Conservation (phyloP, 1,140 invertebrate species). For the Drosophila orena region DNA sequence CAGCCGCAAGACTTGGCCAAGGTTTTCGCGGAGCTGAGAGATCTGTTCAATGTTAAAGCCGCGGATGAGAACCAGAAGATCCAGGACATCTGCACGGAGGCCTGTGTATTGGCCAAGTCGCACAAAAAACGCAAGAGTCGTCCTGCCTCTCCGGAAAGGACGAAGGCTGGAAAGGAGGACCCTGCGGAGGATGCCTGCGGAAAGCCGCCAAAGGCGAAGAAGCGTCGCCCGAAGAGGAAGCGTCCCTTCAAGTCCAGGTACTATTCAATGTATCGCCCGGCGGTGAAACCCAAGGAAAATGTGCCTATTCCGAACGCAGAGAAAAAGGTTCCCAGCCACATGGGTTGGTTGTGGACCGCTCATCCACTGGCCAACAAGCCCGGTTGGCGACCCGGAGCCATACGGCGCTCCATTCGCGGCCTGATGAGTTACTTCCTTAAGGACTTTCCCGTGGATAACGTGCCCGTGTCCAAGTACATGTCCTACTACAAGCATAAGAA, state of each 20-base stretch:
- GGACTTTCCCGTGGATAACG: slow-evolving; percentile 71
- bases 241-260: slow-evolving; percentile 30
- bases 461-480: slow-evolving; percentile 67
- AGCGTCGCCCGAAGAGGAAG: neutral
- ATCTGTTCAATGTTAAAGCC: slow-evolving; percentile 42
- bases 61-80: slow-evolving; percentile 8
- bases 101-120: slow-evolving; percentile 33
- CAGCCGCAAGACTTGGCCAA: slow-evolving; percentile 37
- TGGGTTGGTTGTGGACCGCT: slow-evolving; percentile 84
- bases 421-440: slow-evolving; percentile 77
- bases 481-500: slow-evolving; percentile 52
- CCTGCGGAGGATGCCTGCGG: neutral
- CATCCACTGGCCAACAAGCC: slow-evolving; percentile 41
- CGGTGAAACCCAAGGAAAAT: slow-evolving; percentile 14
- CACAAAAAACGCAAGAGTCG: neutral
- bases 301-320: slow-evolving; percentile 1
- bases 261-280: slow-evolving; percentile 30
- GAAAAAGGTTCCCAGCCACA: slow-evolving; percentile 66
- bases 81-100: slow-evolving; percentile 55
- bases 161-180: neutral
- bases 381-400: slow-evolving; percentile 76
- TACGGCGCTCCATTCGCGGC: slow-evolving; percentile 69
- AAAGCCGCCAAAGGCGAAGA: neutral
- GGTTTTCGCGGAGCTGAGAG: slow-evolving; percentile 63
- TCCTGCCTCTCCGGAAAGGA: neutral